Conservation (phyloP, 2,113 vertebrate genomes). For the Tylochromis polylepis region DNA sequence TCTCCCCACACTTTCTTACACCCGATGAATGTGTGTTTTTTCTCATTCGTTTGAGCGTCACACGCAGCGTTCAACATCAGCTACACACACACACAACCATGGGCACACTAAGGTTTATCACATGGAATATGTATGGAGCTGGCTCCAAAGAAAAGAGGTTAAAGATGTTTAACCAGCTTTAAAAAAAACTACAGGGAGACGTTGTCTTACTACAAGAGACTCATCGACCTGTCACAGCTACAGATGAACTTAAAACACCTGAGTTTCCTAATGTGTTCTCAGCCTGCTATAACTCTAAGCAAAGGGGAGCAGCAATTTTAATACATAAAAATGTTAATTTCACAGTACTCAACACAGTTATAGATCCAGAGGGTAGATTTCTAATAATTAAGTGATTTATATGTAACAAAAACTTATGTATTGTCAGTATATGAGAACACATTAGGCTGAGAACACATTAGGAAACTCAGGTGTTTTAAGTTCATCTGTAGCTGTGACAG, state of each 20-base stretch:
- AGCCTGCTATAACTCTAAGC: neutral
- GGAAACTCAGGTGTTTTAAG: too few relatives aligned
- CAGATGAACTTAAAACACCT: too few relatives aligned
- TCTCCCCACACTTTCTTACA: neutral
- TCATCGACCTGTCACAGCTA: neutral
- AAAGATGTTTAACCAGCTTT: fast-evolving
- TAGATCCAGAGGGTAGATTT: neutral
- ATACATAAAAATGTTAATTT: neutral
- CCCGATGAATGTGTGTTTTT: fast-evolving
- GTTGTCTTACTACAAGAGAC: too few relatives aligned
- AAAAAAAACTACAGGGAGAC: too few relatives aligned
- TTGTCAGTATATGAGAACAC: neutral
- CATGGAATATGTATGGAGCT: too few relatives aligned
- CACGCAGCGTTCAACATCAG: neutral
- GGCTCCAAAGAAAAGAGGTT: neutral
- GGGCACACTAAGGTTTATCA: neutral
- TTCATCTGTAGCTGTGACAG: too few relatives aligned
- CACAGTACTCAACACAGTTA: neutral
- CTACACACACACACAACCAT: neutral
- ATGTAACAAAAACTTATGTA: neutral
- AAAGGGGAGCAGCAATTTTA: fast-evolving
- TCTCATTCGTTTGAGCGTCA: too few relatives aligned
- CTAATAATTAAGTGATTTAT: neutral
- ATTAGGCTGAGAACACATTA: too few relatives aligned
- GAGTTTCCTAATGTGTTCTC: neutral